Conservation (phyloP, 2,113 vertebrate species). For the Sakesphorus luctuosus region DNA sequence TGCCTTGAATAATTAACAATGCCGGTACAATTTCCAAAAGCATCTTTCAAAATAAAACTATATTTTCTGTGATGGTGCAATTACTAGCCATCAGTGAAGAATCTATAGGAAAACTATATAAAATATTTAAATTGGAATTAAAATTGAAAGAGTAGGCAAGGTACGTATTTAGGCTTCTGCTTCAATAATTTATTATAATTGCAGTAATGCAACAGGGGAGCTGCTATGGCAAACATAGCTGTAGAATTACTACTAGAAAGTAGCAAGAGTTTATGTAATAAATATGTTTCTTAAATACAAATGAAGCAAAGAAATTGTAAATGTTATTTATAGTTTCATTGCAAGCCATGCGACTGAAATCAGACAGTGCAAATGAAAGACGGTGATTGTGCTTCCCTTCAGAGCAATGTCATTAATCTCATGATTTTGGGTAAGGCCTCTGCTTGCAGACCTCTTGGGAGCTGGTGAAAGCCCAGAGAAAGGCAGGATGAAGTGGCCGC, state of each 20-base stretch:
- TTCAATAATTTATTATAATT: constrained; percentile 67
- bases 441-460: background rate
- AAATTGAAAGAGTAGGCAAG: constrained; percentile 51
- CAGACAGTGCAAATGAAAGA: background rate
- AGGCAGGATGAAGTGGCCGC: background rate
- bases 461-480: background rate
- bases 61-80: constrained; percentile 24
- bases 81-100: constrained; percentile 54
- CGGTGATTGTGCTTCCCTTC: background rate
- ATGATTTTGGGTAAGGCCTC: accelerated
- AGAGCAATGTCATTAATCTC: background rate
- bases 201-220: background rate
- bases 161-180: constrained; percentile 38
- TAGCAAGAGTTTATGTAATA: background rate
- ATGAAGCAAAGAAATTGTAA: background rate
- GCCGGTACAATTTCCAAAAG: constrained; percentile 16
- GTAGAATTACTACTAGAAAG: background rate
- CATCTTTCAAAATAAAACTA: constrained; percentile 35
- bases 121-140: constrained; percentile 67
- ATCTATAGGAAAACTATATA: constrained; percentile 60
- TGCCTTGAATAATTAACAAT: constrained; percentile 49
- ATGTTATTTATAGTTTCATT: background rate
- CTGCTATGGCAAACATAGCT: background rate
- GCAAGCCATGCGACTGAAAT: background rate
- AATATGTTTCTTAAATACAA: constrained; percentile 12